A percentile compares a stretch with the other conserved stretches of the same genome.
Conservation (phyloP, 1,140 invertebrate species). For the Panagrolaimus sp. region DNA sequence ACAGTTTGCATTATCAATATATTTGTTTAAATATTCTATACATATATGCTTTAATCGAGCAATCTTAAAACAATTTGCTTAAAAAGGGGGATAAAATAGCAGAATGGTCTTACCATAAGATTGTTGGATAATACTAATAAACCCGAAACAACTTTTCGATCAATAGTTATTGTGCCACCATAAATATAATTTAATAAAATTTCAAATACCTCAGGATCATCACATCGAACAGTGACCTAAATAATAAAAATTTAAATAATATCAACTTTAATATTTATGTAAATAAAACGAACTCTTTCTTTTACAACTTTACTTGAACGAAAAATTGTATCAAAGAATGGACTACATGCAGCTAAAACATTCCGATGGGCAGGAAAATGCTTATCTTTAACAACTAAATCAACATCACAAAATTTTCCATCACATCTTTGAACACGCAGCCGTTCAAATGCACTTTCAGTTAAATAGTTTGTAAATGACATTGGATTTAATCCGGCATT, state of each 20-base stretch:
- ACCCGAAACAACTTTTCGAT: conserved; percentile 66
- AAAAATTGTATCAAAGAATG: conserved; percentile 67
- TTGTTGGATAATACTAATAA: conserved; percentile 66
- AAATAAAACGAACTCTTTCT: conserved; percentile 59
- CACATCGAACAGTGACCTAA: conserved; percentile 63
- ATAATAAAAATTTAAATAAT: conserved; percentile 17
- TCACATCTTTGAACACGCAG: background rate
- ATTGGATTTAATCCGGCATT: conserved; percentile 1
- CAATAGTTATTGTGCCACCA: conserved; percentile 65
- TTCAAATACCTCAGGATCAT: conserved; percentile 65
- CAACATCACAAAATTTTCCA: conserved; percentile 60
- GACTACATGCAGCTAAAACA: conserved; percentile 67
- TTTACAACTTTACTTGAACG: conserved; percentile 63
- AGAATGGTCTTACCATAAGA: conserved; percentile 65
- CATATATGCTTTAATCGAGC: conserved; percentile 66
- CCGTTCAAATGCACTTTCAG: background rate
- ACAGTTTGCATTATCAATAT: conserved; percentile 66
- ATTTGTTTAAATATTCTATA: conserved; percentile 66
- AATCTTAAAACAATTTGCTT: conserved; percentile 35
- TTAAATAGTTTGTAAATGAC: background rate
- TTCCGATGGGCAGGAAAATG: conserved; percentile 66
- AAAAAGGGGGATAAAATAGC: too few species aligned
- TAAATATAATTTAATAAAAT: conserved; percentile 68
- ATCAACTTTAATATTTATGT: conserved; percentile 10
- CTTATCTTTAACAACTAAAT: conserved; percentile 65